These are phyloP conservation scores for Cebus imitator DNA, from an alignment of 2,113 vertebrate species.

Conservation along the genomic window DNA sequence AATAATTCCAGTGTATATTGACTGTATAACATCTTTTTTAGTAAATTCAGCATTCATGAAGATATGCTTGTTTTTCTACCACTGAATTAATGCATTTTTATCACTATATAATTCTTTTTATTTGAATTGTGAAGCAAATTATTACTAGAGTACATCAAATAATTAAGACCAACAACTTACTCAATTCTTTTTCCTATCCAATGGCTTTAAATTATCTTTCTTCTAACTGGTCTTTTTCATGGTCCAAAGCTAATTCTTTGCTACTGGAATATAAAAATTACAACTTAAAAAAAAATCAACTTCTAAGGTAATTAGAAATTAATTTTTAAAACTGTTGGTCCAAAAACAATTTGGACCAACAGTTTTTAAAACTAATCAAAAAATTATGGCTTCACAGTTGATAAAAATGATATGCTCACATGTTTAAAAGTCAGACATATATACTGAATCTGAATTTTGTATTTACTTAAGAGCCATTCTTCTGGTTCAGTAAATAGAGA, in stretches of 20 bases:
- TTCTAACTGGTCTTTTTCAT: neutral
- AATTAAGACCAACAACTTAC: neutral
- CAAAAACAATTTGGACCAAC: neutral
- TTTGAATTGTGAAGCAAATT: constrained; percentile 26
- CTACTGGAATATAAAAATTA: neutral
- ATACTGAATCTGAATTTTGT: constrained; percentile 24
- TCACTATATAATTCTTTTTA: neutral
- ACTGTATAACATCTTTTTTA: neutral
- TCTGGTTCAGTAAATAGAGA: constrained; percentile 28
- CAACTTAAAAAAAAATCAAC: neutral
- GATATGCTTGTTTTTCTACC: constrained; percentile 19
- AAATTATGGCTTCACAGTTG: neutral
- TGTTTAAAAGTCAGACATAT: neutral
- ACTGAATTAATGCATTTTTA: neutral
- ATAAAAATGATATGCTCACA: neutral
- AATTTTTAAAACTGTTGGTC: neutral
- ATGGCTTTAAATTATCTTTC: neutral
- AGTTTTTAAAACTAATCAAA: neutral
- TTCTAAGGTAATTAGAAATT: neutral
- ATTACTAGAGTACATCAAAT: neutral
- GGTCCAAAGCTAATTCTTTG: neutral
- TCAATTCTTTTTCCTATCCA: neutral
- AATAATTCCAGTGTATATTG: neutral
- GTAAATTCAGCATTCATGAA: neutral
- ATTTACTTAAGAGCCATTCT: constrained; percentile 24